Evolutionary conservation across 2,113 vertebrate species (phyloP).

Genomic region (Urocitellus parryii): DNA sequence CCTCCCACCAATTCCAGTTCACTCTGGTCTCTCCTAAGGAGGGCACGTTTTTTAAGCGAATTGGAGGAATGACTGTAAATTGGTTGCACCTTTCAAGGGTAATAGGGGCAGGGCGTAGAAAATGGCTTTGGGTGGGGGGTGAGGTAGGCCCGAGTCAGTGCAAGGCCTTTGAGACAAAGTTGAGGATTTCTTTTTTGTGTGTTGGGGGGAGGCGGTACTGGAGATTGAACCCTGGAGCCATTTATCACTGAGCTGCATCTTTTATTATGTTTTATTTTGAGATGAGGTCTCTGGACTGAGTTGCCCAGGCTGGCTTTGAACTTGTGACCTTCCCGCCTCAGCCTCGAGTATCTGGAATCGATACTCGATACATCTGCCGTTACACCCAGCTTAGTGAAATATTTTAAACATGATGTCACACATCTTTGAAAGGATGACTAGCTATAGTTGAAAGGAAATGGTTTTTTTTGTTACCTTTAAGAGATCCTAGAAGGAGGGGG

Average conservation of each 20-base stretch:
- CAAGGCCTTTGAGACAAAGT: neutral
- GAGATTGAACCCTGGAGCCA: too few species aligned
- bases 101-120: neutral
- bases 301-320: too few species aligned
- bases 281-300: too few species aligned
- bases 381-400: neutral
- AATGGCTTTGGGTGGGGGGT: neutral
- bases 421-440: neutral
- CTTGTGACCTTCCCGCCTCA: too few species aligned
- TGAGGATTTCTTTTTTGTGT: neutral
- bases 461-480: neutral
- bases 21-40: neutral
- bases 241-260: too few species aligned
- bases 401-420: neutral
- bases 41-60: neutral
- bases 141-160: neutral
- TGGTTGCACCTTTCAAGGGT: too few species aligned
- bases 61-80: neutral
- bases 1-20: neutral
- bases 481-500: neutral
- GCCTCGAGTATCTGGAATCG: too few species aligned
- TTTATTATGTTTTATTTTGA: too few species aligned
- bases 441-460: neutral
- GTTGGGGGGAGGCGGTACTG: too few species aligned
- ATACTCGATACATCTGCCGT: fast-evolving